Percentiles rank a stretch among this genome's conserved stretches.
Conservation (phyloP, 2,797 vertebrate genomes). For the Cheirogaleus major region DNA sequence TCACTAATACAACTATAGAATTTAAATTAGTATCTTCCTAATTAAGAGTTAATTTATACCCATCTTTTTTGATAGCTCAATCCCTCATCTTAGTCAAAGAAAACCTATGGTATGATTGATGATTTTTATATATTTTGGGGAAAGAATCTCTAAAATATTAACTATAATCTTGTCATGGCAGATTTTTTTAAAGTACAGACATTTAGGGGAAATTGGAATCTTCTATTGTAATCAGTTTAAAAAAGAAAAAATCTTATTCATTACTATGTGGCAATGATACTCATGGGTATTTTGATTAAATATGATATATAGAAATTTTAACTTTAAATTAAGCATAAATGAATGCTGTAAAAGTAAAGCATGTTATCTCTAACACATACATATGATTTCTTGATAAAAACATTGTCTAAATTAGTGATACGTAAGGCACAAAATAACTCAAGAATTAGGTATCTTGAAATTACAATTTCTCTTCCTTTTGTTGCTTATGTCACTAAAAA, state of each 20-base stretch:
- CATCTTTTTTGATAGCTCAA: slow-evolving; percentile 60
- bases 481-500: neutral
- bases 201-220: slow-evolving; percentile 28
- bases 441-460: slow-evolving; percentile 74
- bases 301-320: slow-evolving; percentile 37
- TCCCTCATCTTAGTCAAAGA: slow-evolving; percentile 61
- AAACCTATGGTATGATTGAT: slow-evolving; percentile 61
- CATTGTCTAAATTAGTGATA: slow-evolving; percentile 62
- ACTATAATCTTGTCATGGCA: neutral
- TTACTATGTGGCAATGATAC: neutral
- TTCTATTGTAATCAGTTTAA: neutral
- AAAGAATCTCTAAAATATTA: slow-evolving; percentile 52
- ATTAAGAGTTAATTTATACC: slow-evolving; percentile 71
- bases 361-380: neutral
- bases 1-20: slow-evolving; percentile 23
- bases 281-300: neutral
- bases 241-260: neutral
- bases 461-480: slow-evolving; percentile 76
- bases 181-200: neutral
- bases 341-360: neutral
- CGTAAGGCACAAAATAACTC: slow-evolving; percentile 77
- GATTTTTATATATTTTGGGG: slow-evolving; percentile 65
- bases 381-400: slow-evolving; percentile 67
- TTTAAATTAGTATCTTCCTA: slow-evolving; percentile 17
- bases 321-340: slow-evolving; percentile 52